A percentile compares a stretch with the other conserved stretches of the same genome.
phyloP scores from a whole-genome alignment of 1,140 invertebrate species.

The Brachionus sp. region DNA sequence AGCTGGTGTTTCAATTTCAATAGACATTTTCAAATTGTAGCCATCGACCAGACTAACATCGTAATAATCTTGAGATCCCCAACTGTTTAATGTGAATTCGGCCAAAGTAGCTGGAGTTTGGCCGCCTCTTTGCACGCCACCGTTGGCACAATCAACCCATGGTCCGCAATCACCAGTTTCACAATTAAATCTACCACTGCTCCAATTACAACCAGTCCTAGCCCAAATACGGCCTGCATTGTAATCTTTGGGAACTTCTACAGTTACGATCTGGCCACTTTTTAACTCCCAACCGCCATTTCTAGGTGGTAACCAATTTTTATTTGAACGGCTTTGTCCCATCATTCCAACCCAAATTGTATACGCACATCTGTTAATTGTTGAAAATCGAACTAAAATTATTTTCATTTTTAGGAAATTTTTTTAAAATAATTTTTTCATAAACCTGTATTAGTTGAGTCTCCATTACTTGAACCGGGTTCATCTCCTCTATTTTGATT shows the following conservation, averaged over 20 bases:
- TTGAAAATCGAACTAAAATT: neutral
- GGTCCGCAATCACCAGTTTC: neutral
- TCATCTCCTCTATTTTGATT: neutral
- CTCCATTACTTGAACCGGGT: neutral
- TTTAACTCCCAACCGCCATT: slow-evolving; percentile 16
- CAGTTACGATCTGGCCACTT: neutral
- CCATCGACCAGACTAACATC: slow-evolving; percentile 21
- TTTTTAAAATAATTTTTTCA: neutral
- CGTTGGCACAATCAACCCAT: neutral
- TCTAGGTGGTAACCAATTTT: neutral
- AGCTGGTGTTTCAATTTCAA: neutral
- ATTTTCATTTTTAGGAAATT: neutral
- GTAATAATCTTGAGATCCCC: neutral
- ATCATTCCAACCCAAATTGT: neutral
- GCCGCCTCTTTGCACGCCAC: slow-evolving; percentile 9
- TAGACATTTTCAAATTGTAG: neutral
- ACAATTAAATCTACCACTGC: neutral
- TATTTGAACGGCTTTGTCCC: neutral
- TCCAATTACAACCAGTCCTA: neutral
- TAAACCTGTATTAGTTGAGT: neutral
- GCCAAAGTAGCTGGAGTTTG: slow-evolving; percentile 34
- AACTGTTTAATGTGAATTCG: slow-evolving; percentile 8
- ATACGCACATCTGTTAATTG: neutral
- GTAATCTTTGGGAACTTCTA: neutral
- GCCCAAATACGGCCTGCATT: neutral